Base-by-base conservation (phyloP, 2,888 invertebrate genomes). In the Stenolophus ochropezus region DNA sequence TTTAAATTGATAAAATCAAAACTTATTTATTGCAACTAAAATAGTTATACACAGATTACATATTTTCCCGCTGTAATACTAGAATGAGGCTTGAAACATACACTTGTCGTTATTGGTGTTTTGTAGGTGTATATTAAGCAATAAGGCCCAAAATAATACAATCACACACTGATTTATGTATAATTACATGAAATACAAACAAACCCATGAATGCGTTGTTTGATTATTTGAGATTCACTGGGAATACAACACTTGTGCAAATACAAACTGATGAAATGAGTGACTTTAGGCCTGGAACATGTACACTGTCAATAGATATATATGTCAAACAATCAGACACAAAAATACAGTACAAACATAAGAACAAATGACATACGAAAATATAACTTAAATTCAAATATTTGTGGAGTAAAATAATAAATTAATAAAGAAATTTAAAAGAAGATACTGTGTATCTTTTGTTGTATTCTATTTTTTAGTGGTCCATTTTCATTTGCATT, bases 1-100 rank as follows among this genome's bases (percentile, higher is more conserved):
- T 42, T 42, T 42, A 4, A n/a, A n/a, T n/a, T n/a, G n/a, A n/a
- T 69, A 69, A 47, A 71, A 69, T 69, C 18, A 69, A n/a, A 47
- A 69, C 16, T 47, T 49, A 49, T 78, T 78, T 78, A 78, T 78
- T 78, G 78, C 78, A 78, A 78, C 78, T 78, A 78, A 78, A 65
- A 78, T 61, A 47, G 21, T 65, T 53, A 74, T 53, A 65, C 78
- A 78, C 51, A 61, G 51, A 78, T 65, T 78, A 78, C 65, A 78
- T 77, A n/a, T 65, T 78, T 65, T 27, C 65, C n/a, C 65, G 65
- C 8, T 16, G 65, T 8, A 61, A 69, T 33, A 33, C 33, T 69
- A 65, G 27, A 27, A 6, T 69, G 65, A 27, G 18, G 16, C 33
- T 33, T 69, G n/a, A n/a, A n/a, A n/a, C 65, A 11, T 65, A 65